These are phyloP conservation scores for Chionomys nivalis DNA, from an alignment of 2,113 vertebrate genomes.

Conservation along the genomic window DNA sequence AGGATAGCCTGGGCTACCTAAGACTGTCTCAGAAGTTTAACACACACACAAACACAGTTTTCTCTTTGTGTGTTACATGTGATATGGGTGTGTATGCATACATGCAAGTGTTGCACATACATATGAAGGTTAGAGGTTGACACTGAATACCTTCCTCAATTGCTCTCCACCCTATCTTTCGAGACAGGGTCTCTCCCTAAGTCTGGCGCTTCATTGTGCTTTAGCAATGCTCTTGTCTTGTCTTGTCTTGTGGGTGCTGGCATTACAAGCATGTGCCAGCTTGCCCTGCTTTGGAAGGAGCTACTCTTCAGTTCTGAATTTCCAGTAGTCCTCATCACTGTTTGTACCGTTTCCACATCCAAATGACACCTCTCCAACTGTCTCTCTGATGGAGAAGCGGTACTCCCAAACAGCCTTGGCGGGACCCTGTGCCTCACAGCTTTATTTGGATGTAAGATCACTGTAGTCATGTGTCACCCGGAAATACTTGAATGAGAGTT, in stretches of 20 bases:
- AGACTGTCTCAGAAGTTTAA: no score
- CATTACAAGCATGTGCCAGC: not conserved
- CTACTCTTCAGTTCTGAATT: not conserved
- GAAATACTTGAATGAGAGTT: slow-evolving; percentile 26
- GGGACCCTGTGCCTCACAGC: not conserved
- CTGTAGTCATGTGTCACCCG: slow-evolving; percentile 58
- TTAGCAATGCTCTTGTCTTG: no score
- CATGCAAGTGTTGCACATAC: not conserved
- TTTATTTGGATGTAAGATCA: slow-evolving; percentile 55
- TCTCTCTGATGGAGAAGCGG: not conserved
- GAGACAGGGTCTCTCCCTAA: not conserved
- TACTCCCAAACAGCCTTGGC: slow-evolving; percentile 23
- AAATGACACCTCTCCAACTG: not conserved
- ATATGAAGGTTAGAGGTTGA: not conserved
- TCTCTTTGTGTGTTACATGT: not conserved
- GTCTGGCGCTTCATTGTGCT: not conserved
- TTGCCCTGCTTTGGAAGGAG: not conserved
- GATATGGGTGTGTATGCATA: not conserved
- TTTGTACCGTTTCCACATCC: not conserved
- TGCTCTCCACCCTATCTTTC: not conserved
- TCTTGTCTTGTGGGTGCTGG: not conserved
- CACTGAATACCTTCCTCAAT: not conserved
- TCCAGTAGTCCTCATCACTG: not conserved
- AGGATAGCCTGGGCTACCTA: not conserved
- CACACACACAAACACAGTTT: not conserved